Evolutionary conservation across 2,113 vertebrate genomes (phyloP).

Genomic region (Meriones unguiculatus): DNA sequence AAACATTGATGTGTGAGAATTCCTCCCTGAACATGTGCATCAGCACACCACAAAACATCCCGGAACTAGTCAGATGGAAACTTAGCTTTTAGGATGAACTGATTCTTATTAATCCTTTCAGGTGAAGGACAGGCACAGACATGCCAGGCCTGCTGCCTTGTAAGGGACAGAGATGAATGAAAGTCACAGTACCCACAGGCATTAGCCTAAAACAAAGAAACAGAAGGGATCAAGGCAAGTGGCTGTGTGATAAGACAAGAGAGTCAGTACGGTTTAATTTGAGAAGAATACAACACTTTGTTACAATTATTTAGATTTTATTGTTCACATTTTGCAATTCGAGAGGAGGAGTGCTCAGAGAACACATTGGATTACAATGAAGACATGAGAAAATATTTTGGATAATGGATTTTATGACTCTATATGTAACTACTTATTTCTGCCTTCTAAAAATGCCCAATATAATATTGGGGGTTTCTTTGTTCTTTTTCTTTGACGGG

Average conservation of each 20-base stretch:
- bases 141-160: neutral
- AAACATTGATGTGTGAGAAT: neutral
- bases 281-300: neutral
- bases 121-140: neutral
- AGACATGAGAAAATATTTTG: neutral
- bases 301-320: neutral
- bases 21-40: neutral
- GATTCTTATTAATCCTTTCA: neutral
- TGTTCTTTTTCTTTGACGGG: neutral
- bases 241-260: neutral
- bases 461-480: neutral
- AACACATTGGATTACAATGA: neutral
- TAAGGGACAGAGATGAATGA: neutral
- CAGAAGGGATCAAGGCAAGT: accelerated
- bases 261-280: neutral
- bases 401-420: neutral
- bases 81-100: neutral
- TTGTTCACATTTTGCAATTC: neutral
- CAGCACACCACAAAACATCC: neutral
- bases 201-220: neutral
- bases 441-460: neutral
- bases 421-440: neutral
- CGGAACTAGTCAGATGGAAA: neutral
- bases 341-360: neutral
- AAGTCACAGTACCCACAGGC: neutral